Evolutionary conservation across 2,888 invertebrate species (phyloP).

Genomic region (Spisula subtruncata): DNA sequence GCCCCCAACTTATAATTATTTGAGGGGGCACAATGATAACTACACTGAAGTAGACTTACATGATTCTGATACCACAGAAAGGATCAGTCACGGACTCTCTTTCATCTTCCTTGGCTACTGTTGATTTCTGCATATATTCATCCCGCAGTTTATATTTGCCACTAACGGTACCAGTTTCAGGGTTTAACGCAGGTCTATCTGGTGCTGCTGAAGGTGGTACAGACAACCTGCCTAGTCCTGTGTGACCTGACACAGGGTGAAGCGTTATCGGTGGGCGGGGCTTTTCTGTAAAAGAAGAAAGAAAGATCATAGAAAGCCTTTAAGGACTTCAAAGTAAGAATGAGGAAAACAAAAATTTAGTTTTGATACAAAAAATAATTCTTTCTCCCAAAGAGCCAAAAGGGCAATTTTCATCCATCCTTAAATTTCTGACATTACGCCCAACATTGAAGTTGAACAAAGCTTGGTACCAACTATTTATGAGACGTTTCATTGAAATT

Average conservation of each 20-base stretch:
- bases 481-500: too few species aligned
- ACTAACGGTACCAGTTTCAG: constrained; percentile 69
- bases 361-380: too few species aligned
- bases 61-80: constrained; percentile 82
- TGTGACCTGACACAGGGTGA: constrained; percentile 21
- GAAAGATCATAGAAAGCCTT: too few species aligned
- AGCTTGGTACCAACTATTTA: too few species aligned
- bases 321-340: too few species aligned
- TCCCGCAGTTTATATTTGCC: constrained; percentile 64
- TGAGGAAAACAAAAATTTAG: too few species aligned
- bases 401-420: too few species aligned
- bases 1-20: too few species aligned
- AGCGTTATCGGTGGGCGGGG: constrained; percentile 26
- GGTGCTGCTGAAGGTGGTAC: not conserved
- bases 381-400: too few species aligned
- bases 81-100: constrained; percentile 71
- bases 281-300: constrained; percentile 36
- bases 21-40: too few species aligned
- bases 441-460: too few species aligned
- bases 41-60: constrained; percentile 76
- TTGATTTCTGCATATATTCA: constrained; percentile 58
- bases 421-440: too few species aligned
- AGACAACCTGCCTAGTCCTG: not conserved
- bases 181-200: constrained; percentile 54
- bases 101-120: constrained; percentile 47